These are phyloP conservation scores for Pipistrellus pipistrellus DNA, from an alignment of 2,797 vertebrate genomes.

Conservation along the genomic window DNA sequence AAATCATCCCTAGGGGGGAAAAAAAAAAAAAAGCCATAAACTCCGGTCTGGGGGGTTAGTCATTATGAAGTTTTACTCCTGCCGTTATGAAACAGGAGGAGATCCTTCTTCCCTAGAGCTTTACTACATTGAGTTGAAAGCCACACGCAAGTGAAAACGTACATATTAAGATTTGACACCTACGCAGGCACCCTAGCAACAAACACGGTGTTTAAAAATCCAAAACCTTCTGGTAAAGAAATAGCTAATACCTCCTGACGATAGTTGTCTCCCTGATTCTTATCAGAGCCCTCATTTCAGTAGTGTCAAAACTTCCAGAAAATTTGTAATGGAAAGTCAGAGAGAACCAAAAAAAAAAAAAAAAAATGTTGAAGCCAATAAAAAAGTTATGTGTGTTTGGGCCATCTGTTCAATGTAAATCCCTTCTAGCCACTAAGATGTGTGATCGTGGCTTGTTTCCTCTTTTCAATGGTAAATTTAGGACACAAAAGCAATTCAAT, in stretches of 20 bases:
- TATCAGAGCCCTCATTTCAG: slow-evolving; percentile 37
- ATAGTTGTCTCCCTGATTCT: slow-evolving; percentile 51
- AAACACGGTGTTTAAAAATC: slow-evolving; percentile 32
- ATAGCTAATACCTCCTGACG: slow-evolving; percentile 5
- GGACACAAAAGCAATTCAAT: slow-evolving; percentile 38
- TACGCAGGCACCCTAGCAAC: slow-evolving; percentile 42
- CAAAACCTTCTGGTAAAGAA: slow-evolving; percentile 55
- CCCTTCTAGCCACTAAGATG: slow-evolving; percentile 4
- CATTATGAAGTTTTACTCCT: neutral
- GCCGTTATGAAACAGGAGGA: slow-evolving; percentile 1
- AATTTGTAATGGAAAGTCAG: slow-evolving; percentile 30
- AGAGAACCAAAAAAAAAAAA: neutral
- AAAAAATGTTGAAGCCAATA: slow-evolving; percentile 13
- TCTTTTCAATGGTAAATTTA: slow-evolving; percentile 24
- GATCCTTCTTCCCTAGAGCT: slow-evolving; percentile 27
- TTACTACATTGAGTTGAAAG: slow-evolving; percentile 48
- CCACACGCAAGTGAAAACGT: slow-evolving; percentile 51
- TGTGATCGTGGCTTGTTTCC: neutral
- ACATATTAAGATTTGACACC: slow-evolving; percentile 44
- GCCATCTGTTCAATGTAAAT: slow-evolving; percentile 39
- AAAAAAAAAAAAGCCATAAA: neutral
- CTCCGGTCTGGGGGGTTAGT: neutral
- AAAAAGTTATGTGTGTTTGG: slow-evolving; percentile 25
- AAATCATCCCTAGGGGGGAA: neutral
- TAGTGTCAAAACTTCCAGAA: slow-evolving; percentile 59